Evolutionary conservation across 2,113 vertebrate genomes (phyloP), one percentile per base, ranked within the genome.

Genomic region (Delphinus delphis): DNA sequence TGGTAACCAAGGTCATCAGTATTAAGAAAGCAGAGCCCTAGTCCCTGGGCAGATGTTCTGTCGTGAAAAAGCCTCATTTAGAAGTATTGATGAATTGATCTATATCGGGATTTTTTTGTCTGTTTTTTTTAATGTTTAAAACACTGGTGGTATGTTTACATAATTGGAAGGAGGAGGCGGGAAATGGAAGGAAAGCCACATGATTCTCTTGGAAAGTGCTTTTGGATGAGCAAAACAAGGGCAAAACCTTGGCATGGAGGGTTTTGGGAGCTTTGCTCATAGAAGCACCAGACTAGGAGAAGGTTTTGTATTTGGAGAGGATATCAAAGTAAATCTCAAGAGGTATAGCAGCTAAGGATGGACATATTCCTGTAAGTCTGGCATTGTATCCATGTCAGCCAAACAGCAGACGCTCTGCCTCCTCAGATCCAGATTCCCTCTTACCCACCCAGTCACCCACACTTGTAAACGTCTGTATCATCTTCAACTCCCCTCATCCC

Each of bases 1-100:
- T 23, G 2, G n/a, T 58, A 92, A 89, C 85, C 95, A 95, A 96
- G 84, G 70, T 77, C n/a, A 90, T 96, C 82, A 90, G n/a, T 97
- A 94, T 95, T 97, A 97, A 97, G 76, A 85, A 98, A 97, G 81
- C 26, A 97, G 94, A 98, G 87, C 14, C 73, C 31, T 81, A 74
- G 38, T 38, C 79, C 60, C 93, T 91, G 47, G 76, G 70, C 44
- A 98, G 76, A 90, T 33, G 11, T 97, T 96, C 68, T 96, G 80
- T 77, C 68, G 6, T 71, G 5, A 3, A 90, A 95, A 92, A 83
- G n/a, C 33, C 91, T 95, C 83, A 88, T 93, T 98, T 96, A 92
- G 74, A 97, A 95, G 96, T 86, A 89, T 23, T 93, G 93, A 97
- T 73, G 76, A 96, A 88, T 95, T 77, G 86, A 89, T 96, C 65